phyloP scores from a whole-genome alignment of 2,797 vertebrate genomes.

The Bufotes viridis region DNA sequence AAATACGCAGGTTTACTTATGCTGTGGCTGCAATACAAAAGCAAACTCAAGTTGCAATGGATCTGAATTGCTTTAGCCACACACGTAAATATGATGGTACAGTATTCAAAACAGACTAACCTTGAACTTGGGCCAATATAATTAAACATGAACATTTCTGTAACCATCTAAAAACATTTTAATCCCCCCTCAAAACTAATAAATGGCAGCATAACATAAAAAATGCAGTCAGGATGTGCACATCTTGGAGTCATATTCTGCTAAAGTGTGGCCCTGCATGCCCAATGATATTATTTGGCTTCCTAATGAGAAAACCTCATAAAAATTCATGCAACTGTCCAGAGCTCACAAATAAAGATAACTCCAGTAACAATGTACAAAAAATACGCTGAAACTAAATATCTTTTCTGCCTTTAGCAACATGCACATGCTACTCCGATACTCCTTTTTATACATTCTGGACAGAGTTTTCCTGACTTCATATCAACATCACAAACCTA shows the following conservation, averaged over 20 bases:
- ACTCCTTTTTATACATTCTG: background rate
- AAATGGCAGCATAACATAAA: background rate
- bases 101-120: too few species aligned
- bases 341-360: background rate
- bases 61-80: too few species aligned
- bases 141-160: background rate
- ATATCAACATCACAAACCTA: background rate
- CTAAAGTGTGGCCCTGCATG: background rate
- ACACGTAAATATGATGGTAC: too few species aligned
- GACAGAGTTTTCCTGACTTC: background rate
- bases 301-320: background rate
- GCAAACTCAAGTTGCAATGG: too few species aligned
- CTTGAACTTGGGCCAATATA: background rate
- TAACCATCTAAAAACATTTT: background rate
- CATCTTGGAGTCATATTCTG: background rate
- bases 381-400: background rate
- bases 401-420: background rate
- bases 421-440: background rate
- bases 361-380: background rate
- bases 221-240: background rate
- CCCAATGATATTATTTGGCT: slow-evolving; percentile 5
- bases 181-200: background rate
- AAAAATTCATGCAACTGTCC: slow-evolving; percentile 6
- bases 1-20: too few species aligned
- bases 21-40: too few species aligned